Conservation (phyloP, 1,140 invertebrate species). For the Lasioglossum albipes region DNA sequence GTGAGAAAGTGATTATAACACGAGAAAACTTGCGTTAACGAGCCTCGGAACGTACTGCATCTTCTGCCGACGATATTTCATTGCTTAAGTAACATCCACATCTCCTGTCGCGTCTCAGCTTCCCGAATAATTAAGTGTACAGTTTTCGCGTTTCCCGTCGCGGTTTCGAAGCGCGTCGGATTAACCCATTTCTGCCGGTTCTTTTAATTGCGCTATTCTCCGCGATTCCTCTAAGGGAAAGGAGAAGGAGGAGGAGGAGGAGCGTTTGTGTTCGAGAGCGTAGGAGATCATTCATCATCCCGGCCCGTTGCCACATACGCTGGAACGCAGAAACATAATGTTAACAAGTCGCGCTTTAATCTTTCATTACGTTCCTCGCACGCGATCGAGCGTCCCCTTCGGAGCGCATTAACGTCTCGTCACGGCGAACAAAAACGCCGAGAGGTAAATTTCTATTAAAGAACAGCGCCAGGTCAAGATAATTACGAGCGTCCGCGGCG, state of each 20-base stretch:
- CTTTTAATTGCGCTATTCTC: not conserved
- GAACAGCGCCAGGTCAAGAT: slow-evolving; percentile 10
- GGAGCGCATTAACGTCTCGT: slow-evolving; percentile 23
- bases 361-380: slow-evolving; percentile 21
- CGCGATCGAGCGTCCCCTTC: slow-evolving; percentile 17
- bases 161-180: not conserved
- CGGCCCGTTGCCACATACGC: slow-evolving; percentile 20
- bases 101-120: too few relatives aligned
- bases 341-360: slow-evolving; percentile 36
- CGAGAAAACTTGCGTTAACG: too few relatives aligned
- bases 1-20: too few relatives aligned
- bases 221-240: not conserved
- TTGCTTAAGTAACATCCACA: too few relatives aligned
- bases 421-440: not conserved
- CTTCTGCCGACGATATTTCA: too few relatives aligned
- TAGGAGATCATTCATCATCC: slow-evolving; percentile 27
- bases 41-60: too few relatives aligned
- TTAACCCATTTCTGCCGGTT: not conserved
- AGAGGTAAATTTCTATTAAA: slow-evolving; percentile 41
- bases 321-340: slow-evolving; percentile 32
- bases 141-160: not conserved
- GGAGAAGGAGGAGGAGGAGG: not conserved
- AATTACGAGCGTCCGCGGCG: slow-evolving; percentile 35
- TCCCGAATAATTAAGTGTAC: not conserved
- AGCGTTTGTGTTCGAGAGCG: not conserved